Evolutionary conservation across 2,113 vertebrate species (phyloP).

Genomic region (Nymphicus hollandicus): DNA sequence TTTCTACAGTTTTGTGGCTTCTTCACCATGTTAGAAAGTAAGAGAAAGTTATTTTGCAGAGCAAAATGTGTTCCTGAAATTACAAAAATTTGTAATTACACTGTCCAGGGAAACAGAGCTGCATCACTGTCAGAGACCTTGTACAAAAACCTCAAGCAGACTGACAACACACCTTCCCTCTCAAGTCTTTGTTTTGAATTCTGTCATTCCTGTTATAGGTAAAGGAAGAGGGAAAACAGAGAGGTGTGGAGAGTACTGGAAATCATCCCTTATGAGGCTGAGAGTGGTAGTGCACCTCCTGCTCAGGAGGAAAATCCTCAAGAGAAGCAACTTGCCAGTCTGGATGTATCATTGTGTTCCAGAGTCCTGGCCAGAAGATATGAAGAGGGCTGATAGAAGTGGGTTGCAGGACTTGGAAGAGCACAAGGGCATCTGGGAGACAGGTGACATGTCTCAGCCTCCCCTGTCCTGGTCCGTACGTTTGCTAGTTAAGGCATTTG

Average conservation of each 20-base stretch:
- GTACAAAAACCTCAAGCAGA: not conserved
- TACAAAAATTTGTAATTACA: no score
- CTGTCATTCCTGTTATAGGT: not conserved
- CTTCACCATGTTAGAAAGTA: not conserved
- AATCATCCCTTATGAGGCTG: not conserved
- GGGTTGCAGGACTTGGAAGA: not conserved
- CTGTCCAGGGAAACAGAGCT: not conserved
- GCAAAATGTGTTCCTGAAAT: not conserved
- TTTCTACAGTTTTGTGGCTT: not conserved
- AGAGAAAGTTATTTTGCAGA: not conserved
- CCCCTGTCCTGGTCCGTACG: not conserved
- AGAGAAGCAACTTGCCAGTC: not conserved
- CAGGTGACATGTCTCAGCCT: not conserved
- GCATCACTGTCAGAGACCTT: not conserved
- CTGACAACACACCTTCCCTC: not conserved
- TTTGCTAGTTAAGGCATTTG: not conserved
- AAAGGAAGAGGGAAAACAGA: not conserved
- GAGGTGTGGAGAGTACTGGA: not conserved
- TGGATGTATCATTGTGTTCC: not conserved
- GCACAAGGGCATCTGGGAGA: not conserved
- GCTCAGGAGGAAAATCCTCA: not conserved
- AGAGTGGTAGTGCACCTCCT: not conserved
- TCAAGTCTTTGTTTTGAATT: not conserved
- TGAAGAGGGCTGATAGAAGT: not conserved
- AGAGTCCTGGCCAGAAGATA: not conserved